phyloP scores from a whole-genome alignment of 2,888 invertebrate species.

The Steromphala cineraria region DNA sequence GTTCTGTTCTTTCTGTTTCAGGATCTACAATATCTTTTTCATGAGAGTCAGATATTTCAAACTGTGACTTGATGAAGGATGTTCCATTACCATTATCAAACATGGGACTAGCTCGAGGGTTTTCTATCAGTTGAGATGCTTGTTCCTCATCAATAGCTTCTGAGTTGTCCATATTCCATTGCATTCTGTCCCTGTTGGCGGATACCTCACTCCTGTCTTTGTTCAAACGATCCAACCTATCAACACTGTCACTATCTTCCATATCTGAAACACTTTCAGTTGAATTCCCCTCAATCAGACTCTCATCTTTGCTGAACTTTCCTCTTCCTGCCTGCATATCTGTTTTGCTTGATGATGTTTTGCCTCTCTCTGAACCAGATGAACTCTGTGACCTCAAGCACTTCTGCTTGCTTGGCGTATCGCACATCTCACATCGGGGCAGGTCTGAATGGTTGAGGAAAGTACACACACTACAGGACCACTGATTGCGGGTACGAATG shows the following conservation, averaged over 20 bases:
- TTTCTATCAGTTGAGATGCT: no score
- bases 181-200: no score
- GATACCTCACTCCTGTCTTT: no score
- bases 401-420: conserved; percentile 48
- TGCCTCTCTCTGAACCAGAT: not conserved
- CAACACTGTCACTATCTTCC: no score
- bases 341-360: not conserved
- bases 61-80: not conserved
- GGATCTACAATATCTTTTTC: no score
- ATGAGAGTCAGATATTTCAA: not conserved
- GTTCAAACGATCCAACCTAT: no score
- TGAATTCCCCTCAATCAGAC: no score
- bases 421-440: conserved; percentile 68
- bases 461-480: conserved; percentile 67
- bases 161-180: no score
- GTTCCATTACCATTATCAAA: not conserved
- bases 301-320: not conserved
- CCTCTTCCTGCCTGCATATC: not conserved
- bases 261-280: no score
- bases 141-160: no score
- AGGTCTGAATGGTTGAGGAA: conserved; percentile 61
- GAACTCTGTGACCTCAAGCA: not conserved
- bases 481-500: conserved; percentile 29
- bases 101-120: not conserved
- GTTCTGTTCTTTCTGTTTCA: no score